Evolutionary conservation across 1,140 invertebrate species (phyloP).

Genomic region (Bradynema listronoti): DNA sequence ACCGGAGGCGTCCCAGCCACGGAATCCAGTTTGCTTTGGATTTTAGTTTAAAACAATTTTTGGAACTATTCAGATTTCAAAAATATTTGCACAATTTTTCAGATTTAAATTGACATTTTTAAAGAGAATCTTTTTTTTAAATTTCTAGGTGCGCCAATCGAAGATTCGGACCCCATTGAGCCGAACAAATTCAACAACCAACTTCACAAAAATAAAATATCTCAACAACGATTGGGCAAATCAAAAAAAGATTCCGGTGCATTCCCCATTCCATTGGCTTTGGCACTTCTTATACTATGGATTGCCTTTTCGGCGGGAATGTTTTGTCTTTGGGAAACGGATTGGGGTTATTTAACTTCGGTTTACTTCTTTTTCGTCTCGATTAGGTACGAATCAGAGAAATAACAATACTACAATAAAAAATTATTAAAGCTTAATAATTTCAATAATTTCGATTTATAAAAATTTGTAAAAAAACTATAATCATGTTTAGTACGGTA

Average conservation of each 20-base stretch:
- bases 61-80: too few relatives aligned
- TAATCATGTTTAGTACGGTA: conserved; percentile 44
- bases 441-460: too few relatives aligned
- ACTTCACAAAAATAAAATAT: conserved; percentile 21
- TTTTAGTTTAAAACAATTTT: too few relatives aligned
- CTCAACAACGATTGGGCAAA: too few relatives aligned
- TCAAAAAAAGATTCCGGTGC: not conserved
- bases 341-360: conserved; percentile 52
- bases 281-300: conserved; percentile 50
- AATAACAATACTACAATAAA: conserved; percentile 9
- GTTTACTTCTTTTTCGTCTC: conserved; percentile 58
- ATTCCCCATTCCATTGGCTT: conserved; percentile 52
- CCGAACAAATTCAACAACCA: conserved; percentile 34
- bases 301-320: conserved; percentile 50
- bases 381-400: conserved; percentile 38
- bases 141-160: not conserved
- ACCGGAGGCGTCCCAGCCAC: too few relatives aligned
- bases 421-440: too few relatives aligned
- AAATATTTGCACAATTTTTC: too few relatives aligned
- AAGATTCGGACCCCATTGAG: conserved; percentile 30
- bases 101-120: too few relatives aligned
- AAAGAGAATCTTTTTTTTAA: not conserved
- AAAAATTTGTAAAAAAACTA: not conserved
- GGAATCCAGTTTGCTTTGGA: too few relatives aligned
- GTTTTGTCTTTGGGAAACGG: conserved; percentile 54